Percentiles rank a stretch among this genome's conserved stretches.
Evolutionary conservation across 2,113 vertebrate genomes (phyloP).

Genomic region (Mastomys natalensis): DNA sequence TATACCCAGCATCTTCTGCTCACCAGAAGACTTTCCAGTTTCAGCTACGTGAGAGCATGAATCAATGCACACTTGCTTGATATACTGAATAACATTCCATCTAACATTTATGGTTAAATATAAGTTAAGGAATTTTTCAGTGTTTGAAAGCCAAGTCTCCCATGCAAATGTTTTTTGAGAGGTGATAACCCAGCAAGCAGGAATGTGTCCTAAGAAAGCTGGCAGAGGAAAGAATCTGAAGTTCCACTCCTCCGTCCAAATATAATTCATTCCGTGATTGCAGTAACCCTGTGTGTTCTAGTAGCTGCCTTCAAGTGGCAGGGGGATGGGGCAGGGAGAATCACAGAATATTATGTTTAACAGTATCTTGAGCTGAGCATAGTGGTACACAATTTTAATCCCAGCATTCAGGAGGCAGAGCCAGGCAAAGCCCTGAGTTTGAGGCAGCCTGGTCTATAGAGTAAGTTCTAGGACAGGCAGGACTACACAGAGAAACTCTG

Average conservation of each 20-base stretch:
- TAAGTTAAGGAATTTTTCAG: neutral
- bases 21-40: neutral
- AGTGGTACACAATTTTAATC: neutral
- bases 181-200: neutral
- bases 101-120: conserved; percentile 32
- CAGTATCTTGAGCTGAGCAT: neutral
- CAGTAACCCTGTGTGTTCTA: conserved; percentile 3
- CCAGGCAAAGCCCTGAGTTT: neutral
- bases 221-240: neutral
- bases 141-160: neutral
- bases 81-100: neutral
- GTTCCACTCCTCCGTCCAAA: neutral
- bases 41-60: neutral
- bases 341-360: neutral
- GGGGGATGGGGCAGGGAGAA: neutral
- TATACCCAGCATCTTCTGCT: neutral
- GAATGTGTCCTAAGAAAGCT: neutral
- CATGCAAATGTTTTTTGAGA: neutral
- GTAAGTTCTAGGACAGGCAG: neutral
- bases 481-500: neutral
- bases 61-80: neutral
- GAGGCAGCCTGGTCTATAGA: neutral
- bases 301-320: neutral
- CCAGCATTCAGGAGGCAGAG: neutral
- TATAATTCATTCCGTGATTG: neutral